Conservation (phyloP, 23 tunicate species). For the Halocynthia roretzi region DNA sequence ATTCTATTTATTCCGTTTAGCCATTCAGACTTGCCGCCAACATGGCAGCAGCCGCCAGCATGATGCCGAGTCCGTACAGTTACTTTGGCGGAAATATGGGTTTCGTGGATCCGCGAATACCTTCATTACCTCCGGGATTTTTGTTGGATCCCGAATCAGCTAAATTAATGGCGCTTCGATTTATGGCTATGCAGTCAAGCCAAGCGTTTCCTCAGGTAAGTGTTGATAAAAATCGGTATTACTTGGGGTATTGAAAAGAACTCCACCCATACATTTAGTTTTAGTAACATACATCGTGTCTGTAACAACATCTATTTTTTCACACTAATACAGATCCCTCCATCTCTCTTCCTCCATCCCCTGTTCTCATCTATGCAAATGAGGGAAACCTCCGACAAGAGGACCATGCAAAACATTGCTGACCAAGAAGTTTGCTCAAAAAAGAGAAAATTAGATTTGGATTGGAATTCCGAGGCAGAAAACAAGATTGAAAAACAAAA, state of each 20-base stretch:
- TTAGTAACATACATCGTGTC: background rate
- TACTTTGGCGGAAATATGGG: background rate
- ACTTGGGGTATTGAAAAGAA: no score
- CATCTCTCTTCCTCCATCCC: no score
- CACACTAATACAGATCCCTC: background rate
- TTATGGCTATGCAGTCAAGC: conserved; percentile 4
- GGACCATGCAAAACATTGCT: no score
- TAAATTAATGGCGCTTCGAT: conserved; percentile 3
- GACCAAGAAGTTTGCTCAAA: no score
- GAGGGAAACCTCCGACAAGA: no score
- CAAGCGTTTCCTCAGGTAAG: conserved; percentile 10
- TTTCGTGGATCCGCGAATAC: background rate
- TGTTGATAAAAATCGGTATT: no score
- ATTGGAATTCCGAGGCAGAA: no score
- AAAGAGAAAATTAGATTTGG: no score
- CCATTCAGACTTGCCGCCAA: no score
- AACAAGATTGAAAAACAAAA: no score
- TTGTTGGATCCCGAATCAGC: conserved; percentile 22
- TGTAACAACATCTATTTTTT: background rate
- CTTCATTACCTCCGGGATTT: background rate
- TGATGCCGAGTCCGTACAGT: conserved; percentile 7
- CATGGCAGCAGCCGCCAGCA: background rate
- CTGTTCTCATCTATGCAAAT: no score
- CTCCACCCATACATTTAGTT: background rate
- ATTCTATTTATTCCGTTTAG: no score